Conservation (phyloP, 2,113 vertebrate genomes). For the Empidonax traillii region DNA sequence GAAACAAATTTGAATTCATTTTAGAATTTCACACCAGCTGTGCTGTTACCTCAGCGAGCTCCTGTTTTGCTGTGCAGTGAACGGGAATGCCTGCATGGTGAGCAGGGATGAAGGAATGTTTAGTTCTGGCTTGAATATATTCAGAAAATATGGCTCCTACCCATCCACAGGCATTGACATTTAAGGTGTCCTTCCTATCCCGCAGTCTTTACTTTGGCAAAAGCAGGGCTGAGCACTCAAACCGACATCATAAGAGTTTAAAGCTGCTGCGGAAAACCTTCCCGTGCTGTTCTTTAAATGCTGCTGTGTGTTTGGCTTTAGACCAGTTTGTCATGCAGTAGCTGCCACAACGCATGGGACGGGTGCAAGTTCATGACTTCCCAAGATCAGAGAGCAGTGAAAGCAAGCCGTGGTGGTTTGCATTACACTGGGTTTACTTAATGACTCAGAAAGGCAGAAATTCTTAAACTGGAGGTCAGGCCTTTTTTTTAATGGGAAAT, state of each 20-base stretch:
- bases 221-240: not conserved
- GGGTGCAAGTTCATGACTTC: not conserved
- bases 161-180: not conserved
- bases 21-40: not conserved
- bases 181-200: not conserved
- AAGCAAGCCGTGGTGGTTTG: not conserved
- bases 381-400: not conserved
- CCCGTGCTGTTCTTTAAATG: not conserved
- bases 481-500: not conserved
- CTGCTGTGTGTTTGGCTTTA: not conserved
- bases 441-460: slow-evolving; percentile 7
- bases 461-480: not conserved
- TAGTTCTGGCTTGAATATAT: not conserved
- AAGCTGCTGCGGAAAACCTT: not conserved
- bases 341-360: not conserved
- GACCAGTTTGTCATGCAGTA: not conserved
- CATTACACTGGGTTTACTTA: not conserved
- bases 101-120: not conserved
- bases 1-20: not conserved
- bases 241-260: not conserved
- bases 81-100: not conserved
- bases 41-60: not conserved
- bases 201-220: not conserved
- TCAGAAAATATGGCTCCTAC: not conserved
- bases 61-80: not conserved